phyloP scores from a whole-genome alignment of 2,888 invertebrate species.

The Leptothorax acervorum region DNA sequence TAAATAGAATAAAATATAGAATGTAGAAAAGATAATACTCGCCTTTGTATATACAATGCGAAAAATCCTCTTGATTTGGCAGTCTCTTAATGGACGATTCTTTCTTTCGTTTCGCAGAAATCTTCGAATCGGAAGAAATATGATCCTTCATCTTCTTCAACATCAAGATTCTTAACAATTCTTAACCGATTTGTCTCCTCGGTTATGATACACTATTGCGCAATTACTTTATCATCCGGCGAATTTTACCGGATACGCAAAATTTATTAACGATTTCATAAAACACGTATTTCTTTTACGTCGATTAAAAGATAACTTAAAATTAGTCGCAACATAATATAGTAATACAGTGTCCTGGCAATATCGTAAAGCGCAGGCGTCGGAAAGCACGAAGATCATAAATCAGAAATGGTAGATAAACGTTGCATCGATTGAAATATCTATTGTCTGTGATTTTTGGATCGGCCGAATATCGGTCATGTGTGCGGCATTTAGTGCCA shows the following conservation, averaged over 20 bases:
- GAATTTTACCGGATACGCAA: slow-evolving; percentile 19
- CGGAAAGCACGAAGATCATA: slow-evolving; percentile 73
- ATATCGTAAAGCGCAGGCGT: slow-evolving; percentile 74
- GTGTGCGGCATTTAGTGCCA: slow-evolving; percentile 85
- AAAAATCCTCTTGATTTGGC: slow-evolving; percentile 65
- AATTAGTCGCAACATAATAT: slow-evolving; percentile 62
- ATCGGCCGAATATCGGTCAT: slow-evolving; percentile 80
- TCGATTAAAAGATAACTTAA: slow-evolving; percentile 62
- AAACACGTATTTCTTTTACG: slow-evolving; percentile 34
- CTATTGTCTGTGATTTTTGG: slow-evolving; percentile 71
- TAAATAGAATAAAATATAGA: slow-evolving; percentile 18
- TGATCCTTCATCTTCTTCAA: slow-evolving; percentile 53
- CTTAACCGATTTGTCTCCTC: slow-evolving; percentile 23
- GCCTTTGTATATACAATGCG: slow-evolving; percentile 70
- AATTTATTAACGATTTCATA: slow-evolving; percentile 42
- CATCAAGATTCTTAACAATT: slow-evolving; percentile 20
- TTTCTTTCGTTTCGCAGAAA: slow-evolving; percentile 49
- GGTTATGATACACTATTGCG: slow-evolving; percentile 57
- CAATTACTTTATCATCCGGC: slow-evolving; percentile 21
- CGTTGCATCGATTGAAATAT: slow-evolving; percentile 70
- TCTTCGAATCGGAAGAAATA: slow-evolving; percentile 58
- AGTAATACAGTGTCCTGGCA: slow-evolving; percentile 65
- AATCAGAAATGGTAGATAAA: slow-evolving; percentile 67
- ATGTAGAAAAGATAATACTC: slow-evolving; percentile 75
- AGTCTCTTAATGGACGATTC: slow-evolving; percentile 51